Conservation (phyloP, 2,888 invertebrate species). For the Drosophila hamatofila region DNA sequence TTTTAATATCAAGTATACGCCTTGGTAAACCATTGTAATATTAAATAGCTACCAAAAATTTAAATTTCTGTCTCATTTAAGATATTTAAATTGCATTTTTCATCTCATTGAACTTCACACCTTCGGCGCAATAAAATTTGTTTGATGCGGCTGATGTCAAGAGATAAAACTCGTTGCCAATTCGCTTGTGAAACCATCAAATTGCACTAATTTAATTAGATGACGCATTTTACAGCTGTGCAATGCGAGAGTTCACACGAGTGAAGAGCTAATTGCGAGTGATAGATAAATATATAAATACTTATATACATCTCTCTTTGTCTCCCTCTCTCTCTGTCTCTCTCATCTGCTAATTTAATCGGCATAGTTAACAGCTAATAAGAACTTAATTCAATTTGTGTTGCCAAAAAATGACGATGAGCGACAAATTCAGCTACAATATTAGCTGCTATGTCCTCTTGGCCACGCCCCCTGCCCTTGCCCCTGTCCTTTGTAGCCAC, state of each 20-base stretch:
- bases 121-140: not conserved
- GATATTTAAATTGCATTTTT: not conserved
- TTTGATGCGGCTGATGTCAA: not conserved
- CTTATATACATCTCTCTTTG: not conserved
- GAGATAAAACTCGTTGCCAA: constrained; percentile 18
- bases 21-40: not conserved
- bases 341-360: constrained; percentile 5
- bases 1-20: not conserved
- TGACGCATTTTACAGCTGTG: not conserved
- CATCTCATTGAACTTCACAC: constrained; percentile 10
- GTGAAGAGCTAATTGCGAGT: constrained; percentile 4
- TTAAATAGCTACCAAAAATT: not conserved
- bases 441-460: not conserved
- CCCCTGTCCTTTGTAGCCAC: not conserved
- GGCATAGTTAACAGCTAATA: constrained; percentile 61
- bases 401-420: constrained; percentile 41
- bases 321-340: not conserved
- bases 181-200: constrained; percentile 21
- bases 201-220: constrained; percentile 54
- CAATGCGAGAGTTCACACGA: constrained; percentile 54
- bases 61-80: not conserved
- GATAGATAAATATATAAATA: not conserved
- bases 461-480: not conserved
- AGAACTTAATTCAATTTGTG: constrained; percentile 72
- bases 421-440: constrained; percentile 11